phyloP scores from a whole-genome alignment of 2,888 invertebrate species.

The Kuschelorhynchus macadamiae region DNA sequence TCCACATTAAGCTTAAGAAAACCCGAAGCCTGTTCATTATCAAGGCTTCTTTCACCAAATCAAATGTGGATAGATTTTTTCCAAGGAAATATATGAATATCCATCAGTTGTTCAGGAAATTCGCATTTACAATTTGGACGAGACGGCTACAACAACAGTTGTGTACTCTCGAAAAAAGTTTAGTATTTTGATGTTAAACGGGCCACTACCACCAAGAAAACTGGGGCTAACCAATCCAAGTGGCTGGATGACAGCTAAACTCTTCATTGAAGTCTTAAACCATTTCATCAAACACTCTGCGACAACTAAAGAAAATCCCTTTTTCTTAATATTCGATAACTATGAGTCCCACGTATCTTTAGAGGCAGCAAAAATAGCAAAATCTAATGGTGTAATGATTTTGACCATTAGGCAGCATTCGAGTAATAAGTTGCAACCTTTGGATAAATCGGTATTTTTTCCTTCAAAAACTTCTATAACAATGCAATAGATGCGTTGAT shows the following conservation, averaged over 20 bases:
- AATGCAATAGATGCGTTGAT: no score
- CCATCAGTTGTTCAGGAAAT: no score
- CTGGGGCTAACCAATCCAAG: background rate
- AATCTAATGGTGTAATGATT: constrained; percentile 52
- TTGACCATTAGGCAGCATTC: constrained; percentile 52
- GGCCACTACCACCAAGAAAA: no score
- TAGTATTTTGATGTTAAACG: no score
- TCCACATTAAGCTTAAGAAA: no score
- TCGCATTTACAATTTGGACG: no score
- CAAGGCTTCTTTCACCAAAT: no score
- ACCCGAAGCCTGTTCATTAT: no score
- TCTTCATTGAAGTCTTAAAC: background rate
- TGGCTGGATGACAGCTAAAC: background rate
- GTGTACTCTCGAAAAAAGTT: no score
- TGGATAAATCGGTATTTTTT: constrained; percentile 52
- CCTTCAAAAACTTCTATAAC: constrained; percentile 54
- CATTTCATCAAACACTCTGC: background rate
- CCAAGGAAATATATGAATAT: no score
- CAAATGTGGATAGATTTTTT: no score
- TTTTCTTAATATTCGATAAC: constrained; percentile 52
- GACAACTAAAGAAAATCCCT: background rate
- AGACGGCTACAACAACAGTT: no score
- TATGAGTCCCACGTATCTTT: constrained; percentile 59
- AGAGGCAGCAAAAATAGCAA: constrained; percentile 20
- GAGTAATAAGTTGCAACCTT: constrained; percentile 54